Evolutionary conservation across 2,888 invertebrate genomes (phyloP), one percentile per base, ranked within the genome.

Genomic region (Clanis bilineata): DNA sequence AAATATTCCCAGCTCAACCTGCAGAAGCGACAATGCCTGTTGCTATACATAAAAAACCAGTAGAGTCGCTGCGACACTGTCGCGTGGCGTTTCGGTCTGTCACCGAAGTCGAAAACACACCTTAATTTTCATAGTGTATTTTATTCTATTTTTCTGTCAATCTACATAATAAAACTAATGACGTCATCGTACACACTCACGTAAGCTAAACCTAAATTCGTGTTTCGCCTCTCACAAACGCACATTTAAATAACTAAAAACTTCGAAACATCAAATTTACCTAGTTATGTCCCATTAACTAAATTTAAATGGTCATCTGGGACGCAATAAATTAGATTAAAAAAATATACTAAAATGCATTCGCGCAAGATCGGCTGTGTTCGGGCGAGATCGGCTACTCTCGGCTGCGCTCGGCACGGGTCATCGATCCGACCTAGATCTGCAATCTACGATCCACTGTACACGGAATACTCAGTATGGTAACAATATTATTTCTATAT

Each of bases 391-490:
- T 73, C 76, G 77, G 63, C 44, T 58, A 56, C 39, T 62, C 60
- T 77, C 80, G 75, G 69, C 58, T 39, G 57, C 64, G 61, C 64
- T 76, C 71, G 71, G 71, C 69, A 64, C 79, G 80, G 83, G 80
- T 82, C 85, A 80, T 81, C 77, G 83, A 73, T 73, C 85, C 75
- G 84, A 77, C 84, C 84, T 65, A 84, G 79, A 76, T 85, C 75
- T 58, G 63, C 67, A 59, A 59, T 56, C 59, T 59, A 59, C 55
- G 59, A 56, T 51, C 36, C 58, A 41, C 56, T 56, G 38, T 25
- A 44, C 2, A 12, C 45, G 1, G 25, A 59, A 28, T 45, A 36
- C 15, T 22, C 45, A 56, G 59, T 56, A 59, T 10, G n/a, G 25
- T 15, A 36, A 43, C 32, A 36, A 36, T 36, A 10, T 36, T 36